Evolutionary conservation across 2,797 vertebrate genomes (phyloP).

Genomic region (Miichthys miiuy): DNA sequence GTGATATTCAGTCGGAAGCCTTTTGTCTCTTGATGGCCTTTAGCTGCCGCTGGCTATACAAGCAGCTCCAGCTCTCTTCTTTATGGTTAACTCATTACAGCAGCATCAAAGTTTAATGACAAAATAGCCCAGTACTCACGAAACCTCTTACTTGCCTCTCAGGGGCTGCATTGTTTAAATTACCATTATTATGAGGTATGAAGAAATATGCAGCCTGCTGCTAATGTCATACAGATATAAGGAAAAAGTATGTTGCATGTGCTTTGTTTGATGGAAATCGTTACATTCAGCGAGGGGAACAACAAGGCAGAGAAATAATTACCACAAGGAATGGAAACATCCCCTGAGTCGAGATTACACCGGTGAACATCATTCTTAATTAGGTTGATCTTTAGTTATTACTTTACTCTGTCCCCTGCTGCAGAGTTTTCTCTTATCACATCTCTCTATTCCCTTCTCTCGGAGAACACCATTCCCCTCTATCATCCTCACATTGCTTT

Average conservation of each 20-base stretch:
- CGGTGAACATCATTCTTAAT: conserved; percentile 74
- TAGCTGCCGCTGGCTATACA: conserved; percentile 65
- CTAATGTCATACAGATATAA: conserved; percentile 36
- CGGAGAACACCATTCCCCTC: conserved; percentile 30
- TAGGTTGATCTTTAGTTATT: conserved; percentile 76
- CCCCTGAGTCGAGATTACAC: conserved; percentile 68
- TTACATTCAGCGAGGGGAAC: conserved; percentile 36
- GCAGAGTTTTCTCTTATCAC: conserved; percentile 41
- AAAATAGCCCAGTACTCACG: conserved; percentile 67
- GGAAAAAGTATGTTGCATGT: conserved; percentile 19
- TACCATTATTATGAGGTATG: conserved; percentile 54
- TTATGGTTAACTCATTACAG: conserved; percentile 80
- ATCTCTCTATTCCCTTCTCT: conserved; percentile 35
- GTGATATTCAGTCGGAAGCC: conserved; percentile 64
- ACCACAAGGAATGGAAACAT: conserved; percentile 52
- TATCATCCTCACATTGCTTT: conserved; percentile 25
- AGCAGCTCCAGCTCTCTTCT: conserved; percentile 54
- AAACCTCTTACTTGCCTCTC: conserved; percentile 61
- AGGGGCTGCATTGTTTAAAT: conserved; percentile 66
- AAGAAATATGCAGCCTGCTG: conserved; percentile 29
- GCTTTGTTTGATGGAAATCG: conserved; percentile 50
- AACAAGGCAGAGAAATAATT: conserved; percentile 73
- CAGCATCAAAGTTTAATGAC: conserved; percentile 79
- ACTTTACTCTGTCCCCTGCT: conserved; percentile 63
- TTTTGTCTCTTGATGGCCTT: conserved; percentile 71